Evolutionary conservation across 2,797 vertebrate species (phyloP).

Genomic region (Dermochelys coriacea): DNA sequence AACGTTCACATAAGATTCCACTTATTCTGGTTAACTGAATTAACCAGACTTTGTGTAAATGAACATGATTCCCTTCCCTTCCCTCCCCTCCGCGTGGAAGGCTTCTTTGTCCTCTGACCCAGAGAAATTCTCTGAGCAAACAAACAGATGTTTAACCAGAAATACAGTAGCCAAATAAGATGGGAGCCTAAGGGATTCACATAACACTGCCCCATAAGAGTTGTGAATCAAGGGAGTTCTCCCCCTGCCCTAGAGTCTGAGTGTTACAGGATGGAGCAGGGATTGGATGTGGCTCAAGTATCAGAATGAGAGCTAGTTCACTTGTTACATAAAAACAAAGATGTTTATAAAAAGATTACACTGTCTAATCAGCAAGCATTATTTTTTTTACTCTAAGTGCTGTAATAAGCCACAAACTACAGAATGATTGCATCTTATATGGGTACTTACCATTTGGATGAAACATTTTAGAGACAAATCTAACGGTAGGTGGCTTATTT

Average conservation of each 20-base stretch:
- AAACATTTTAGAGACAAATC: slow-evolving; percentile 99
- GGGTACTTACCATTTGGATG: slow-evolving; percentile 95
- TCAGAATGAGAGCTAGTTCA: neutral
- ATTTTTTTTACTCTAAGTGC: neutral
- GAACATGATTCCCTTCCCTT: neutral
- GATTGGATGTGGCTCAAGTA: too few species aligned
- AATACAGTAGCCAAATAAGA: neutral
- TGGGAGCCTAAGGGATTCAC: neutral
- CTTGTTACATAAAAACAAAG: neutral
- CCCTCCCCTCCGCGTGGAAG: neutral
- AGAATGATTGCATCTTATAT: neutral
- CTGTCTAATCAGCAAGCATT: neutral
- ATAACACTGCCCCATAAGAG: neutral
- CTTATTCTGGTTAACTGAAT: neutral
- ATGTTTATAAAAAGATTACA: neutral
- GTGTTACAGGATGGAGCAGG: too few species aligned
- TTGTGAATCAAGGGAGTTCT: neutral
- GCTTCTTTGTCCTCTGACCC: neutral
- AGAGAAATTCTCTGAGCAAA: neutral
- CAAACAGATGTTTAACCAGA: neutral
- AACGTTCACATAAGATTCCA: neutral
- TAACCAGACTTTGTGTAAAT: neutral
- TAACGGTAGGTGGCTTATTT: slow-evolving; percentile 98
- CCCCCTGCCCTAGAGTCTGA: neutral
- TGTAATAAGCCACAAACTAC: neutral